These are phyloP conservation scores for Biston stratarius DNA, from an alignment of 2,888 invertebrate genomes.

Conservation along the genomic window DNA sequence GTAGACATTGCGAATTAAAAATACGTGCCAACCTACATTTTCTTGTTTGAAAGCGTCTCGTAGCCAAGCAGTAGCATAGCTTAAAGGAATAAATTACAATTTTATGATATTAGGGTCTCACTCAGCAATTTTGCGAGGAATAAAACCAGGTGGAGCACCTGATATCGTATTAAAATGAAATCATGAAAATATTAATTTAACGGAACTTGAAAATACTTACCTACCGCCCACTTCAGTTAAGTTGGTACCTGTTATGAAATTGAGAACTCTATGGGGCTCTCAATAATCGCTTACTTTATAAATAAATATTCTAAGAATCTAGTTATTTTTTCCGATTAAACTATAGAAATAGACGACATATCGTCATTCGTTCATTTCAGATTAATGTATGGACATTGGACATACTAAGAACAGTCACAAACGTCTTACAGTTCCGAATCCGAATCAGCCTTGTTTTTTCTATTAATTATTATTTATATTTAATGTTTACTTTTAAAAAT, in stretches of 20 bases:
- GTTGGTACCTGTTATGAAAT: neutral
- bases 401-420: no score
- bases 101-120: constrained; percentile 27
- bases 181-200: constrained; percentile 20
- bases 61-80: constrained; percentile 26
- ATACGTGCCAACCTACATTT: constrained; percentile 4
- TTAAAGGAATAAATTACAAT: constrained; percentile 19
- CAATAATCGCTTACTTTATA: neutral
- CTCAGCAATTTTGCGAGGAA: constrained; percentile 22
- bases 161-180: constrained; percentile 20
- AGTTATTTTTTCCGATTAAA: no score
- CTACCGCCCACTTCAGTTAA: neutral
- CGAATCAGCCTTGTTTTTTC: no score
- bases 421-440: no score
- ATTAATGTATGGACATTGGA: no score
- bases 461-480: no score
- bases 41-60: constrained; percentile 23
- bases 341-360: no score
- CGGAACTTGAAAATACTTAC: constrained; percentile 1
- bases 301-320: neutral
- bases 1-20: constrained; percentile 9
- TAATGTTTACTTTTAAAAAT: no score
- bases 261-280: neutral
- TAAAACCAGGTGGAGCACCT: constrained; percentile 18
- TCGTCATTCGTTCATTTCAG: no score